Evolutionary conservation across 2,113 vertebrate genomes (phyloP), one percentile per base, ranked within the genome.

Genomic region (Phycodurus eques): DNA sequence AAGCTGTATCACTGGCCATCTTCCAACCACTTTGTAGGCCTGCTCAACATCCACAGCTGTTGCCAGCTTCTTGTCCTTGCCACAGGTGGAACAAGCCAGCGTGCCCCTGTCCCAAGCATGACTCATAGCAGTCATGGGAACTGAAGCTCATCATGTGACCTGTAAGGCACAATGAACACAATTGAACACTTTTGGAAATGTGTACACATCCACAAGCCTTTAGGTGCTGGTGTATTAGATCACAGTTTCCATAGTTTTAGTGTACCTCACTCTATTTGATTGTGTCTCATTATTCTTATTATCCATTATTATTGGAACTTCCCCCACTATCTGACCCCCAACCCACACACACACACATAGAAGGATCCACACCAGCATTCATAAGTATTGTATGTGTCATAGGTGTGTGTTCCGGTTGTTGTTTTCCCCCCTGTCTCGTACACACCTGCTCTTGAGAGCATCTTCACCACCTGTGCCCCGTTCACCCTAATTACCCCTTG

Each of bases 41-140:
- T 47, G 44, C 64, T 66, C n/a, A 66, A 66, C 22, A 47, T 47
- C 64, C 22, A 66, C 43, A 66, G 64, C 64, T 66, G 64, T 47
- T 46, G 44, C n/a, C 43, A 47, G 22, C 17, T 47, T 47, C 43
- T 61, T 35, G 31, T 19, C 14, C 15, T 61, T 47, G 43, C n/a
- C 64, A 31, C 64, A 66, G 44, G 64, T 66, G 64, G 64, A 19
- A 66, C 22, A 47, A 66, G 43, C 64, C 43, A 46, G 64, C 15
- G 22, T 17, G n/a, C 64, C 47, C 44, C 22, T 66, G 64, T 66
- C 64, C 44, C 64, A 66, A 46, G 44, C 64, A 47, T 66, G 64
- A 66, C 64, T 66, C 64, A 66, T 22, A 47, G 43, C 64, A 66
- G 64, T 46, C 43, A 66, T 31, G 44, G 44, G 64, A 49, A 66